Percentiles rank a stretch among this genome's conserved stretches.
phyloP scores from a whole-genome alignment of 35 echinoderm and acorn worm genomes.

The Patiria miniata region DNA sequence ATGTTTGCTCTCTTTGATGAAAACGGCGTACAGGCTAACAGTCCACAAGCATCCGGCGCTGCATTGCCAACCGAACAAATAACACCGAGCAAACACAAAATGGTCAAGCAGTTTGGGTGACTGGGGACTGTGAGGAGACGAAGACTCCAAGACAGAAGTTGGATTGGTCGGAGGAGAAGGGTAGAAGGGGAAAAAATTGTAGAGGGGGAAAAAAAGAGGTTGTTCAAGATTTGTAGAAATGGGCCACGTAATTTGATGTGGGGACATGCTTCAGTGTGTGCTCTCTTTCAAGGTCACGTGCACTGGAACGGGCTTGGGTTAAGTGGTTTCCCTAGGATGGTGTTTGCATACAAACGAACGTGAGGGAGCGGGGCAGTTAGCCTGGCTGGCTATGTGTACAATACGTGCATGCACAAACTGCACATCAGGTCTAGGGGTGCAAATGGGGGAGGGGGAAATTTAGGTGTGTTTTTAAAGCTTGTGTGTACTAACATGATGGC shows the following conservation, averaged over 20 bases:
- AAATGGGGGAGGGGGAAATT: no score
- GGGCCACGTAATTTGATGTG: conserved; percentile 17
- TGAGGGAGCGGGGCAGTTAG: not conserved
- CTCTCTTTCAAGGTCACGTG: conserved; percentile 17
- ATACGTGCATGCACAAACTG: not conserved
- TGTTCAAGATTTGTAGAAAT: conserved; percentile 12
- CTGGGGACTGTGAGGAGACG: not conserved
- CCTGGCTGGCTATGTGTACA: conserved; percentile 5
- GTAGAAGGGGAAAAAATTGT: not conserved
- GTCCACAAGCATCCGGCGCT: no score
- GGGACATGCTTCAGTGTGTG: conserved; percentile 12
- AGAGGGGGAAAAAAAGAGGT: not conserved
- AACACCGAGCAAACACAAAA: no score
- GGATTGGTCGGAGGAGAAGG: not conserved
- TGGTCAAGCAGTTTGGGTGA: no score
- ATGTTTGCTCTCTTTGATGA: no score
- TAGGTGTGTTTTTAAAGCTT: no score
- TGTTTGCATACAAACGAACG: conserved; percentile 13
- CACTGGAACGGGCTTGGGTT: not conserved
- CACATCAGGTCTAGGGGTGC: no score
- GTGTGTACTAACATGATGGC: no score
- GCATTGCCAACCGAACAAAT: no score
- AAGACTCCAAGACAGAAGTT: not conserved
- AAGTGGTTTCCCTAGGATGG: conserved; percentile 16
- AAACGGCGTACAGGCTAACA: no score